Percentiles rank a stretch among this genome's conserved stretches.
These are phyloP conservation scores for Rhegmatorhina hoffmannsi DNA, from an alignment of 2,113 vertebrate genomes.

Conservation along the genomic window DNA sequence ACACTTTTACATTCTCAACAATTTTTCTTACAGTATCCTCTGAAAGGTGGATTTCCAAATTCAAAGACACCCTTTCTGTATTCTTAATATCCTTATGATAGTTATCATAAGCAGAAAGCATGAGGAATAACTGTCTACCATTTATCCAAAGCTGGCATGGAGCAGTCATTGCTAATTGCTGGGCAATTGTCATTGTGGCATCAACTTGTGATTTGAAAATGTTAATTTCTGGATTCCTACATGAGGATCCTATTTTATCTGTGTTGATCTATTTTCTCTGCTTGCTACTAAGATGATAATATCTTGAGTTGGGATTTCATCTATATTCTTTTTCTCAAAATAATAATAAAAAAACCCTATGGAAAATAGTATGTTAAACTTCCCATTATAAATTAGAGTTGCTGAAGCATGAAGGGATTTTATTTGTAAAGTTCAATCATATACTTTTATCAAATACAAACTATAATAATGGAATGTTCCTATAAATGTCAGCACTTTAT, in stretches of 20 bases:
- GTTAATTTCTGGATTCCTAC: not conserved
- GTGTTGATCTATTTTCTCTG: not conserved
- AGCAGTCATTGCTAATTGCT: not conserved
- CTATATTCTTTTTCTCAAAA: not conserved
- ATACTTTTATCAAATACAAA: slow-evolving; percentile 51
- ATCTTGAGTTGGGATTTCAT: not conserved
- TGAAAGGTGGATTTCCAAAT: not conserved
- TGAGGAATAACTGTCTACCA: not conserved
- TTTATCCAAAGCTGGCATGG: not conserved
- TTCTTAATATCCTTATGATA: not conserved
- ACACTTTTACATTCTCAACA: not conserved
- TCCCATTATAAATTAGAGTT: slow-evolving; percentile 11
- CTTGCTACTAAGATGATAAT: not conserved
- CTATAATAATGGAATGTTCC: slow-evolving; percentile 41
- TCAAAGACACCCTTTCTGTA: not conserved
- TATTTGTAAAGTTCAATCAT: slow-evolving; percentile 59
- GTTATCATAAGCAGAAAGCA: not conserved
- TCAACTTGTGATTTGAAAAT: not conserved
- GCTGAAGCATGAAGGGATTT: slow-evolving; percentile 13
- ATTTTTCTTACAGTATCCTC: not conserved
- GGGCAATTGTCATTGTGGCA: not conserved
- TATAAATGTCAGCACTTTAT: slow-evolving; percentile 56
- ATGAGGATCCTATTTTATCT: not conserved
- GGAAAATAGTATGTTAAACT: slow-evolving; percentile 8
- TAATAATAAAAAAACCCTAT: not conserved